Evolutionary conservation across 64 coral and sea anemone species (phyloP).

Genomic region (Cladopsammia gracilis): DNA sequence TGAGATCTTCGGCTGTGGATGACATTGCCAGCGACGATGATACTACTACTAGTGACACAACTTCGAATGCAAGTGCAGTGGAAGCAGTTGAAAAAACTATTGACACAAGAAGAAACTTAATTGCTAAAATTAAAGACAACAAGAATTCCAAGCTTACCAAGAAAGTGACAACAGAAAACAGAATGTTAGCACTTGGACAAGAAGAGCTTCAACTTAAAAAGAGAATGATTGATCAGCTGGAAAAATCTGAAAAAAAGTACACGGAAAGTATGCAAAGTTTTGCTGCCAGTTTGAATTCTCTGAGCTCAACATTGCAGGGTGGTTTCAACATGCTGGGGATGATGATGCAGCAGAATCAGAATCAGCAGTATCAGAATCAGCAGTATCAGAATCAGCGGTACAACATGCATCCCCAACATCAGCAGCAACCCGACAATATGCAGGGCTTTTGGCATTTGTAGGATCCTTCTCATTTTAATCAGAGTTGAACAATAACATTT

Average conservation of each 20-base stretch:
- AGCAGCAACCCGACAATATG: slow-evolving; percentile 66
- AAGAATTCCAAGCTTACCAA: slow-evolving; percentile 74
- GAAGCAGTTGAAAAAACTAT: too few relatives aligned
- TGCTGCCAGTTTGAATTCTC: slow-evolving; percentile 64
- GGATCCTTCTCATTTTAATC: slow-evolving; percentile 53
- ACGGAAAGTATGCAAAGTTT: slow-evolving; percentile 73
- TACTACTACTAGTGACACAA: slow-evolving; percentile 37
- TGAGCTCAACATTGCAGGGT: slow-evolving; percentile 64
- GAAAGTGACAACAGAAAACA: slow-evolving; percentile 58
- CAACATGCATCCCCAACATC: slow-evolving; percentile 74
- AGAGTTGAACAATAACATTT: slow-evolving; percentile 54
- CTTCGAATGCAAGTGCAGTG: too few relatives aligned
- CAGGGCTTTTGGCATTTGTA: slow-evolving; percentile 54
- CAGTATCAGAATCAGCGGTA: too few relatives aligned
- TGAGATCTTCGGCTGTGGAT: too few relatives aligned
- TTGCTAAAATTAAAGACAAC: slow-evolving; percentile 49
- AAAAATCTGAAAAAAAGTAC: slow-evolving; percentile 65
- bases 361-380: slow-evolving; percentile 50
- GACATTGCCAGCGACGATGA: slow-evolving; percentile 57
- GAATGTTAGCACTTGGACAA: slow-evolving; percentile 63
- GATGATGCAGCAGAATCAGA: slow-evolving; percentile 72
- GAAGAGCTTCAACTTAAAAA: slow-evolving; percentile 75
- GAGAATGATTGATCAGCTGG: slow-evolving; percentile 59
- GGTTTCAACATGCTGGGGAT: slow-evolving; percentile 72
- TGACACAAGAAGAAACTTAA: too few relatives aligned